Conservation (phyloP, 2,797 vertebrate species). For the Rhynchonycteris naso region DNA sequence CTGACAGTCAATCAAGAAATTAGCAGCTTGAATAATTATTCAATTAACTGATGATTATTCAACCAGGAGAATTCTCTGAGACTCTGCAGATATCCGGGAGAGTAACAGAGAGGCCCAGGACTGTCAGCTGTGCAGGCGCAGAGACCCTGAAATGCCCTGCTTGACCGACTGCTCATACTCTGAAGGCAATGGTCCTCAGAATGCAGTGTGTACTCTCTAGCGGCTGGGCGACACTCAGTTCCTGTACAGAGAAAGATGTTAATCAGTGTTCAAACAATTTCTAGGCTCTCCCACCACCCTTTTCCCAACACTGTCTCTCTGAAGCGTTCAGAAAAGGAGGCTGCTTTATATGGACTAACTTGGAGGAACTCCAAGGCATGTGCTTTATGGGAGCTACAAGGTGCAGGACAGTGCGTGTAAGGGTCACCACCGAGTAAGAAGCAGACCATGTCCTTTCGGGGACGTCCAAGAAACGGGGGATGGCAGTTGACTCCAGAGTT, state of each 20-base stretch:
- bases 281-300: neutral
- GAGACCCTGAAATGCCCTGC: fast-evolving
- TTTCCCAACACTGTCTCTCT: neutral
- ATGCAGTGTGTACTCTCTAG: fast-evolving
- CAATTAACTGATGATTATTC: neutral
- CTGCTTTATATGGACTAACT: fast-evolving
- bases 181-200: neutral
- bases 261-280: neutral
- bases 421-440: neutral
- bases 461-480: neutral
- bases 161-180: neutral
- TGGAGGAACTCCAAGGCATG: neutral
- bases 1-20: neutral
- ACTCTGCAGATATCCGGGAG: neutral
- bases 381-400: neutral
- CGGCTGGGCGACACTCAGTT: neutral
- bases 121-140: neutral
- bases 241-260: neutral
- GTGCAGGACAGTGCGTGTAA: fast-evolving
- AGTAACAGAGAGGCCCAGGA: neutral
- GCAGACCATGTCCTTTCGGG: fast-evolving
- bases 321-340: neutral
- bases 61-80: neutral
- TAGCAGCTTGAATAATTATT: neutral
- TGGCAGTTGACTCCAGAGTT: neutral